Percentiles rank a stretch among this genome's conserved stretches.
Evolutionary conservation across 2,113 vertebrate genomes (phyloP).

Genomic region (Camarhynchus parvulus): DNA sequence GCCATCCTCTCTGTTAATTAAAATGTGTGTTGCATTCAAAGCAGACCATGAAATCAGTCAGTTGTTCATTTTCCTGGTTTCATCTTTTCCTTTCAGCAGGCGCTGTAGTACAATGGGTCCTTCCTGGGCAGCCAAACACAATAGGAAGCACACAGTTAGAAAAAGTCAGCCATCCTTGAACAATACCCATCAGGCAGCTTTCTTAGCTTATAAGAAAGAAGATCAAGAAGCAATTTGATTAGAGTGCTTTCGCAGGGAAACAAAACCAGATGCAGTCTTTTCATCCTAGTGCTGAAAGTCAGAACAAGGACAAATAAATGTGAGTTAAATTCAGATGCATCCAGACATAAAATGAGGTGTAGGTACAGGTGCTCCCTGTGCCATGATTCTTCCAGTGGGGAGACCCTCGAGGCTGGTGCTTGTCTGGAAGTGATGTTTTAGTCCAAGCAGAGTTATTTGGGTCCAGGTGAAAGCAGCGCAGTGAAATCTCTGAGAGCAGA

Average conservation of each 20-base stretch:
- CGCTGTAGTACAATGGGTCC: conserved; percentile 4
- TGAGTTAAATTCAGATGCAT: conserved; percentile 12
- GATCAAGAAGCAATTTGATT: conserved; percentile 53
- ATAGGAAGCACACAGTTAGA: conserved; percentile 34
- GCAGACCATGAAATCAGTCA: not conserved
- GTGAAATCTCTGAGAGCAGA: not conserved
- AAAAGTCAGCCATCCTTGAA: conserved; percentile 45
- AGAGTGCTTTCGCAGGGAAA: conserved; percentile 34
- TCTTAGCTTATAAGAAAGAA: conserved; percentile 38
- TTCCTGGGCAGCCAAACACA: conserved; percentile 46
- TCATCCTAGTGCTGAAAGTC: conserved; percentile 27
- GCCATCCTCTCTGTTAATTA: not conserved
- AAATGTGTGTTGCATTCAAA: not conserved
- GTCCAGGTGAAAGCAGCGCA: not conserved
- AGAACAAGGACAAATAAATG: conserved; percentile 47
- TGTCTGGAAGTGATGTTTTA: not conserved
- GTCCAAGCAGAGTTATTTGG: not conserved
- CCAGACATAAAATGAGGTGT: not conserved
- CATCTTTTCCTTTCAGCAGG: conserved; percentile 12
- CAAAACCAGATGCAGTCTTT: conserved; percentile 36
- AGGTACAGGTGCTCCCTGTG: not conserved
- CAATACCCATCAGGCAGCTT: conserved; percentile 55
- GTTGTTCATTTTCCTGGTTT: conserved; percentile 24
- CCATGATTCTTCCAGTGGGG: not conserved
- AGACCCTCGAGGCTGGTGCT: not conserved